Percentiles rank a stretch among this genome's conserved stretches.
These are phyloP conservation scores for Lobophora halterata DNA, from an alignment of 2,888 invertebrate species.

Conservation along the genomic window DNA sequence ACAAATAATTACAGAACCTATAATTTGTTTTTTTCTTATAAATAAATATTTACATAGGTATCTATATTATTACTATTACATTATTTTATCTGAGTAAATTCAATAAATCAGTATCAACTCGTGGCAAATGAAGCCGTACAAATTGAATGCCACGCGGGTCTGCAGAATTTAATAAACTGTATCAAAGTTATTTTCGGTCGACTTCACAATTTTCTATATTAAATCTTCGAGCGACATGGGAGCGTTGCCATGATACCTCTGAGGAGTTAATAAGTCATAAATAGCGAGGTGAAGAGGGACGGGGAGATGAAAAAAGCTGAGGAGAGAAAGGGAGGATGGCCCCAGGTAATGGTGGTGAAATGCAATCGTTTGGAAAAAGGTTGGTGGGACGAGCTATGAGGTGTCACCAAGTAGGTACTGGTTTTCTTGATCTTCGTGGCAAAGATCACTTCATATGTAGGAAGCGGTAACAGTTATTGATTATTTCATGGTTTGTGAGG, in stretches of 20 bases:
- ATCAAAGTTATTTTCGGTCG: constrained; percentile 60
- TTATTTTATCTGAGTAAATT: no score
- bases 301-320: constrained; percentile 35
- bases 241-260: constrained; percentile 78
- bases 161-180: constrained; percentile 74
- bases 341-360: constrained; percentile 68
- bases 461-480: no score
- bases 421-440: constrained; percentile 36
- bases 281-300: constrained; percentile 59
- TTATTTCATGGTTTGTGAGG: no score
- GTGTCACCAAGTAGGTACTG: constrained; percentile 61
- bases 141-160: constrained; percentile 36
- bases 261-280: constrained; percentile 80
- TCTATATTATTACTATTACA: no score
- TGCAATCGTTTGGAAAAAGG: constrained; percentile 79
- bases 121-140: constrained; percentile 22
- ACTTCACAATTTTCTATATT: constrained; percentile 78
- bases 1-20: no score
- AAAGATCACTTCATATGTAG: constrained; percentile 20
- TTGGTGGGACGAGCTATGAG: constrained; percentile 61
- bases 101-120: constrained; percentile 24
- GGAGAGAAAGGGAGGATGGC: constrained; percentile 50
- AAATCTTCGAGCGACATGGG: constrained; percentile 63
- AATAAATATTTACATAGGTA: no score
- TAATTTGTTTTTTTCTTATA: no score